phyloP scores from a whole-genome alignment of 2,888 invertebrate genomes.

The Cinara cedri region DNA sequence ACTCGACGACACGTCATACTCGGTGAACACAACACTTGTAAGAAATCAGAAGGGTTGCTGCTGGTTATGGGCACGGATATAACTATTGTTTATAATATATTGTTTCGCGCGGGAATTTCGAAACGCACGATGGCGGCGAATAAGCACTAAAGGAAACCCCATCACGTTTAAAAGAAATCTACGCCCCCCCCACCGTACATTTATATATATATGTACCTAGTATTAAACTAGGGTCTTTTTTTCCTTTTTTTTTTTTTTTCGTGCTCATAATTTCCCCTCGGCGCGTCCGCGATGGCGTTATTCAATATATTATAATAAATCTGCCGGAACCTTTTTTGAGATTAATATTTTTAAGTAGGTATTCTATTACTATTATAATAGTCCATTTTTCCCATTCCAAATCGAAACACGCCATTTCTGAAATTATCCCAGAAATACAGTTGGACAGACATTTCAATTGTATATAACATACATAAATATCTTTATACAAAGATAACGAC shows the following conservation, averaged over 20 bases:
- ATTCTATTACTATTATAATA: too few relatives aligned
- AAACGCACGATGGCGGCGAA: too few relatives aligned
- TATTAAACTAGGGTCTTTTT: background rate
- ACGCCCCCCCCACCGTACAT: slow-evolving; percentile 1
- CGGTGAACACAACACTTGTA: slow-evolving; percentile 49
- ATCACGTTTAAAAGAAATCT: slow-evolving; percentile 6
- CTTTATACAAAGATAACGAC: too few relatives aligned
- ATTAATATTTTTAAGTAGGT: slow-evolving; percentile 47
- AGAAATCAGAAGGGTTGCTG: slow-evolving; percentile 54
- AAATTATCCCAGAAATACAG: too few relatives aligned
- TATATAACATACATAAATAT: too few relatives aligned
- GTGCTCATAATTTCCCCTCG: background rate
- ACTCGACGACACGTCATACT: slow-evolving; percentile 30
- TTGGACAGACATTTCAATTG: too few relatives aligned
- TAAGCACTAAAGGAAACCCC: slow-evolving; percentile 35
- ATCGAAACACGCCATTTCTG: too few relatives aligned
- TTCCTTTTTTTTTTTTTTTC: background rate
- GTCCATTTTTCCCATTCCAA: background rate
- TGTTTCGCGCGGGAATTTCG: background rate
- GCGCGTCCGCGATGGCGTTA: too few relatives aligned
- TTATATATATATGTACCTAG: background rate
- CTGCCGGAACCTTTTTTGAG: background rate
- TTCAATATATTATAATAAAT: slow-evolving; percentile 17
- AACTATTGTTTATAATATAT: slow-evolving; percentile 38
- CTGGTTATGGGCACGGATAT: background rate